A percentile compares a stretch with the other conserved stretches of the same genome.
phyloP scores from a whole-genome alignment of 2,113 vertebrate species.

The Merops nubicus region DNA sequence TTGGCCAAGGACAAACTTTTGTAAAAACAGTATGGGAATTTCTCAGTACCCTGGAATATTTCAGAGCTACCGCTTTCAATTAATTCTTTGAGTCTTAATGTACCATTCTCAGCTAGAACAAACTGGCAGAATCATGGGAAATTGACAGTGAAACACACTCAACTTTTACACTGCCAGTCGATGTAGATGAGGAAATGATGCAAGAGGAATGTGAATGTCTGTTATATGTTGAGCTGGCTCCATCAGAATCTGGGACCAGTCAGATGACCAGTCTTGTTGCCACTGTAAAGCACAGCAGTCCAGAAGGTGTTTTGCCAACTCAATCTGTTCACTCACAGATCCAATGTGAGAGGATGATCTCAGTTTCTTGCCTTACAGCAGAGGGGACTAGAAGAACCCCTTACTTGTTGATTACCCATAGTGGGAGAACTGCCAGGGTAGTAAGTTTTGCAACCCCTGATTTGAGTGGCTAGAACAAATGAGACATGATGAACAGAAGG shows the following conservation, averaged over 20 bases:
- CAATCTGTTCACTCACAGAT: background rate
- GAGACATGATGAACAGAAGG: background rate
- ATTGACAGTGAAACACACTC: background rate
- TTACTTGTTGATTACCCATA: background rate
- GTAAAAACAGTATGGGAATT: background rate
- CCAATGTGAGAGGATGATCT: fast-evolving
- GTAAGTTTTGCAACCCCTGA: background rate
- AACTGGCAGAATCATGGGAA: background rate
- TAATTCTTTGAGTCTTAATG: background rate
- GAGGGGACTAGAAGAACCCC: background rate
- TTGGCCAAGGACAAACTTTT: background rate
- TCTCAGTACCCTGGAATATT: background rate
- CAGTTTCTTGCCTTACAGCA: background rate
- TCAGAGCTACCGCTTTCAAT: background rate
- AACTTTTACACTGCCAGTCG: background rate
- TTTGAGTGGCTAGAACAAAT: background rate
- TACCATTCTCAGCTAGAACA: background rate
- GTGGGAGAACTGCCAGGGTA: background rate
- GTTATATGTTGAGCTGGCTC: background rate
- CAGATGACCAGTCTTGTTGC: background rate
- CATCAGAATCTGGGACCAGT: background rate
- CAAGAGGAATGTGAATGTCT: background rate
- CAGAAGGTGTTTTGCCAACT: background rate
- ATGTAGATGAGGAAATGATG: background rate
- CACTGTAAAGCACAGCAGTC: background rate